Evolutionary conservation across 2,797 vertebrate species (phyloP), one percentile per base, ranked within the genome.

Genomic region (Anguilla obscura): DNA sequence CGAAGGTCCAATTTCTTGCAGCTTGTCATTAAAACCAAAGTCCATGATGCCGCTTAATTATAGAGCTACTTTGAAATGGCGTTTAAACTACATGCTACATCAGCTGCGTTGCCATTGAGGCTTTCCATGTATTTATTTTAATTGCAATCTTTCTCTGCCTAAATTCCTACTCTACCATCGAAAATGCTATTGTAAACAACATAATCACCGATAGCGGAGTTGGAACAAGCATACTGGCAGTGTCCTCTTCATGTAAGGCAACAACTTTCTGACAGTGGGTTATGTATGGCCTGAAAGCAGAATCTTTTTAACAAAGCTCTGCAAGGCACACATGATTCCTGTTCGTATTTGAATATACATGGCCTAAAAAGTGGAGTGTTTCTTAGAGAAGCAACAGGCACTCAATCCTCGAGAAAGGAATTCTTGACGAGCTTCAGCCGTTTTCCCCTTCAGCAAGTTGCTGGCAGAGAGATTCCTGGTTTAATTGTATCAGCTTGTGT

Each of bases 221-320:
- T 89, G 89, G 90, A 94, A 93, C 89, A 91, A 90, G 91, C 92
- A 89, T 56, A 40, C 79, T 91, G 89, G 91, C 0, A 91, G 94
- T 90, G 93, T 92, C 88, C 86, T 0, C 0, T 92, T 93, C 91
- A 90, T 92, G 92, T 92, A 86, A 50, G 82, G 84, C 83, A 88
- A 60, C 84, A 69, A 60, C 58, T 83, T 36, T 85, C 89, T 91
- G 89, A 91, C 48, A 33, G 30, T 50, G 24, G 33, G 66, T 58
- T 12, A n/a, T 27, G 56, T 82, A 33, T 5, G 21, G 21, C 58
- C 76, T 82, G 45, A 21, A 48, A 50, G 48, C 82, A 85, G 76
- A 80, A 21, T 3, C 5, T 50, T 88, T 79, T 66, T 50, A 36
- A 54, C 60, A 69, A 21, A 50, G 24, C 66, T 40, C 36, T 54